Conservation (phyloP, 2,888 invertebrate genomes). For the Drosophila recens region DNA sequence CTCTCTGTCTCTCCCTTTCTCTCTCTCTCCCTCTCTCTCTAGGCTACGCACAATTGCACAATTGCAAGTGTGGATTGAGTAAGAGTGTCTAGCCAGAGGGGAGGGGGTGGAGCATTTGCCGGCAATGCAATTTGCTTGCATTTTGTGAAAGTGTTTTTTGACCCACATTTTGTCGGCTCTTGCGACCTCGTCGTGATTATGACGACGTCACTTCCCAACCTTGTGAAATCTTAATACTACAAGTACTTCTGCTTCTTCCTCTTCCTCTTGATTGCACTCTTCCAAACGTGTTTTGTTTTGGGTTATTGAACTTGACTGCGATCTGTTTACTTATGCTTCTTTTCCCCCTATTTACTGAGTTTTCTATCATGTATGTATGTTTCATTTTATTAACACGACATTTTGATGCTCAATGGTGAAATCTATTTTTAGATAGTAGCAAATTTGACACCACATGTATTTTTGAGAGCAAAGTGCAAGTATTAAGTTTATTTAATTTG, state of each 20-base stretch:
- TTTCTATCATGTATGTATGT: constrained; percentile 9
- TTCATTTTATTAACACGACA: constrained; percentile 1
- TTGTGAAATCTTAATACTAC: constrained; percentile 57
- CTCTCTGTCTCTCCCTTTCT: neutral
- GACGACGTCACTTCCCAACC: constrained; percentile 33
- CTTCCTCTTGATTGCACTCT: constrained; percentile 22
- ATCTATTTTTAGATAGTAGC: neutral
- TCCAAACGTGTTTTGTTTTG: constrained; percentile 47
- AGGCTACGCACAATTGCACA: constrained; percentile 44
- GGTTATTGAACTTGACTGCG: constrained; percentile 52
- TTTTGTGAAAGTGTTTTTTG: constrained; percentile 50
- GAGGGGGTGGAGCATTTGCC: neutral
- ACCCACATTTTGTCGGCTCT: constrained; percentile 21
- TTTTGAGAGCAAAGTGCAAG: neutral
- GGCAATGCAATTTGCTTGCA: constrained; percentile 37
- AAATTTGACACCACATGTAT: neutral
- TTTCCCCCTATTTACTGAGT: constrained; percentile 11
- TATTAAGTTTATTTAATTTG: constrained; percentile 1
- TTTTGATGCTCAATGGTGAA: constrained; percentile 15
- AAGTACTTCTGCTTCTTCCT: constrained; percentile 18
- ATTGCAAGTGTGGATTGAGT: constrained; percentile 9
- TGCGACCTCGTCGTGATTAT: constrained; percentile 17
- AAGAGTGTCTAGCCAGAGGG: neutral
- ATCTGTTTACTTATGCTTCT: constrained; percentile 6
- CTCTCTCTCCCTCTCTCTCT: neutral